Percentiles rank a stretch among this genome's conserved stretches.
These are phyloP conservation scores for Morone saxatilis DNA, from an alignment of 2,113 vertebrate genomes.

Conservation along the genomic window DNA sequence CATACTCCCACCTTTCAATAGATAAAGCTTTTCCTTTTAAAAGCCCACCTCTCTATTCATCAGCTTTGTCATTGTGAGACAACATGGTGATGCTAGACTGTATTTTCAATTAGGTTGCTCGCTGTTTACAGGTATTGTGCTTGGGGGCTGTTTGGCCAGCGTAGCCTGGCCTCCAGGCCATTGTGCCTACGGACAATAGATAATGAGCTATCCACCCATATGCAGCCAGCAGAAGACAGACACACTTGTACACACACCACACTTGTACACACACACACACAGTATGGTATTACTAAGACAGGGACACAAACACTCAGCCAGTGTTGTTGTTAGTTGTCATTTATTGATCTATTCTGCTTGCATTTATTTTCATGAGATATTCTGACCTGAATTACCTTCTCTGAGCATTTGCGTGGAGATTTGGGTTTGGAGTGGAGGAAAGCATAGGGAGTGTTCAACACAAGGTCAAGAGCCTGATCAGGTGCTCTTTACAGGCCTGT, in stretches of 20 bases:
- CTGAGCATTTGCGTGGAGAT: conserved; percentile 88
- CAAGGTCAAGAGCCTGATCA: conserved; percentile 83
- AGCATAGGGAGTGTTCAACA: conserved; percentile 70
- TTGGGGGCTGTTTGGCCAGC: conserved; percentile 73
- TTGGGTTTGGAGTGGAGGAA: conserved; percentile 58
- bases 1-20: conserved; percentile 76
- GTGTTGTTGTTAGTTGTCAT: conserved; percentile 41
- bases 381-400: conserved; percentile 75
- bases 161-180: conserved; percentile 83
- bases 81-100: conserved; percentile 85
- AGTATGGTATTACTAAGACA: conserved; percentile 71
- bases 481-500: conserved; percentile 57
- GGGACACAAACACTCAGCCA: conserved; percentile 51
- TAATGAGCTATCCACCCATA: conserved; percentile 92
- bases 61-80: conserved; percentile 87
- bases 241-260: conserved; percentile 39
- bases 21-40: conserved; percentile 80
- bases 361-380: conserved; percentile 32
- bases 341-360: conserved; percentile 82
- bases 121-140: conserved; percentile 89
- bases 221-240: conserved; percentile 86
- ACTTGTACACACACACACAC: conserved; percentile 30
- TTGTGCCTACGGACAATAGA: conserved; percentile 93
- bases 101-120: conserved; percentile 89
- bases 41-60: conserved; percentile 86